A percentile compares a stretch with the other conserved stretches of the same genome.
These are phyloP conservation scores for Nomada ruficornis DNA, from an alignment of 2,888 invertebrate species.

Conservation along the genomic window DNA sequence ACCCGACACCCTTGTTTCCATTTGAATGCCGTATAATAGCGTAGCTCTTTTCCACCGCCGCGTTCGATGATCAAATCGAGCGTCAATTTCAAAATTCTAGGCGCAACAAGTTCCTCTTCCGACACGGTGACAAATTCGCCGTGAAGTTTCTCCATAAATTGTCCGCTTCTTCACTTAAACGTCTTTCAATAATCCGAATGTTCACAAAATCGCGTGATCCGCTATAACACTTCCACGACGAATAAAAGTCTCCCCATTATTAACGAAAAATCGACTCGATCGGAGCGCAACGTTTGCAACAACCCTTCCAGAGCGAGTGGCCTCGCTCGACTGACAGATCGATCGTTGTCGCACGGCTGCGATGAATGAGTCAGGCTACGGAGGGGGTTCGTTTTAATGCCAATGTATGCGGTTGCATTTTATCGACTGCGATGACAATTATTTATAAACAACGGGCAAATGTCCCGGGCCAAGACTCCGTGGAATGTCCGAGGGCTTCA, in stretches of 20 bases:
- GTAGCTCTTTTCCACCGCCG: neutral
- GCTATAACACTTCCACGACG: neutral
- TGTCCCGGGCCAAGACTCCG: slow-evolving; percentile 19
- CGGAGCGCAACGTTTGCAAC: neutral
- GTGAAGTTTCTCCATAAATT: neutral
- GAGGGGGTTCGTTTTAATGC: slow-evolving; percentile 47
- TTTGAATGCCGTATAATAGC: neutral
- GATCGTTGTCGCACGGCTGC: slow-evolving; percentile 41
- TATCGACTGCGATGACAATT: slow-evolving; percentile 49
- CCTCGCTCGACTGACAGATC: slow-evolving; percentile 63
- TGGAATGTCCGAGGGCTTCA: slow-evolving; percentile 38
- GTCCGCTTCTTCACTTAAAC: neutral
- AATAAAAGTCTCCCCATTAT: neutral
- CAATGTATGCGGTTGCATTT: slow-evolving; percentile 47
- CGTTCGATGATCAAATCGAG: neutral
- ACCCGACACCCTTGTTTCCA: neutral
- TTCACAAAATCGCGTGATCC: too few species aligned
- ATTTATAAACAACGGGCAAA: slow-evolving; percentile 62
- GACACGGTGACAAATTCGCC: too few species aligned
- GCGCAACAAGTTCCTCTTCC: neutral
- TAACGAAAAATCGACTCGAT: neutral
- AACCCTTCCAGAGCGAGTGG: slow-evolving; percentile 47
- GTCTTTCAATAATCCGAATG: neutral
- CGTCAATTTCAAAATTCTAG: neutral
- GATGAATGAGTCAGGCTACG: slow-evolving; percentile 58